These are phyloP conservation scores for Plusia festucae DNA, from an alignment of 2,888 invertebrate genomes.

Conservation along the genomic window DNA sequence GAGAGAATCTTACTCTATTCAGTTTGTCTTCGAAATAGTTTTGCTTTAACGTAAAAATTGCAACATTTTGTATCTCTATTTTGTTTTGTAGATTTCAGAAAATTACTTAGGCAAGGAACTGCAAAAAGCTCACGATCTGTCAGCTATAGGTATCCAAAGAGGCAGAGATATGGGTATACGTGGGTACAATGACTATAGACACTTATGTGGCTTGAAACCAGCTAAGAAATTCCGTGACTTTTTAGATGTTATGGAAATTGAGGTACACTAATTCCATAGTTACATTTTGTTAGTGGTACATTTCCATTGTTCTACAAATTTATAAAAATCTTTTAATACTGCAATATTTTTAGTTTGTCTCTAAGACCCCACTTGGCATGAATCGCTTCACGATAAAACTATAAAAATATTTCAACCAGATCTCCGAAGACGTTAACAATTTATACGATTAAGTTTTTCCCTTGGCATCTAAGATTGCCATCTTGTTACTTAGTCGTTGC, in stretches of 20 bases:
- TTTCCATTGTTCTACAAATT: background rate
- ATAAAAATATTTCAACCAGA: constrained; percentile 1
- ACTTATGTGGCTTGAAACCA: constrained; percentile 70
- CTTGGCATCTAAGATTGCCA: constrained; percentile 23
- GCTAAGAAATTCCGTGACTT: constrained; percentile 76
- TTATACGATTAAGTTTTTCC: constrained; percentile 21
- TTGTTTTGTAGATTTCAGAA: constrained; percentile 70
- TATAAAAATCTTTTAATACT: background rate
- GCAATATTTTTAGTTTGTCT: too few species aligned
- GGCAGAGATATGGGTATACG: constrained; percentile 76
- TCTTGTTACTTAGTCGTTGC: constrained; percentile 34
- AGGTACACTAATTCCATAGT: constrained; percentile 60
- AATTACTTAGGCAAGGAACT: constrained; percentile 69
- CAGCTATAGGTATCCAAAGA: constrained; percentile 75
- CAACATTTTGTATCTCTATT: background rate
- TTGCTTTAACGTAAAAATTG: background rate
- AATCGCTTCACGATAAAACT: background rate
- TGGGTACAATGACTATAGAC: constrained; percentile 78
- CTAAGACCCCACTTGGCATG: too few species aligned
- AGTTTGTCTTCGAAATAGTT: background rate
- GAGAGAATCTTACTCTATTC: constrained; percentile 2
- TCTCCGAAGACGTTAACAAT: constrained; percentile 3
- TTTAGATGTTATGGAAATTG: constrained; percentile 73
- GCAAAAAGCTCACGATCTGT: constrained; percentile 72
- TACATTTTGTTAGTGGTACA: background rate